Evolutionary conservation across 1,140 invertebrate species (phyloP).

Genomic region (Halictus rubicundus): DNA sequence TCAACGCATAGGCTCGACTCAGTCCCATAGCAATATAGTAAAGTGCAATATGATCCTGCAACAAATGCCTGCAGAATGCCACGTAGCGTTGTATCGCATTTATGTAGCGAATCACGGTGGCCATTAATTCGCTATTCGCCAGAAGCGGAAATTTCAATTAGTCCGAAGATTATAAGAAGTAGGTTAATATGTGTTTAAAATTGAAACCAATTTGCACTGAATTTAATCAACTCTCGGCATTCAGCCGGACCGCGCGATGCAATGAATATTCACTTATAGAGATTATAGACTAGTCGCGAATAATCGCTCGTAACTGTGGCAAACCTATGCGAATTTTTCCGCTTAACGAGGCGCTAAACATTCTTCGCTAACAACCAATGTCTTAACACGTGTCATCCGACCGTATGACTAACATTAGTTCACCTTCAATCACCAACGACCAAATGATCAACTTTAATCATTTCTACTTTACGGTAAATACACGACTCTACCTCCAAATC

Average conservation of each 20-base stretch:
- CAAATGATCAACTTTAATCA: too few species aligned
- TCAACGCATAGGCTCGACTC: too few species aligned
- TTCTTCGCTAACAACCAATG: too few species aligned
- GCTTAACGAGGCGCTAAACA: too few species aligned
- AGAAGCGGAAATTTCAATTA: constrained; percentile 44
- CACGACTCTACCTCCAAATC: too few species aligned
- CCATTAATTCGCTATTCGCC: constrained; percentile 17
- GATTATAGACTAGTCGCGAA: neutral
- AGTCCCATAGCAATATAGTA: too few species aligned
- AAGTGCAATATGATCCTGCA: neutral
- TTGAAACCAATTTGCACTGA: constrained; percentile 38
- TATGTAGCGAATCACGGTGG: constrained; percentile 16
- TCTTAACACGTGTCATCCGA: too few species aligned
- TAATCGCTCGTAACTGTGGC: neutral
- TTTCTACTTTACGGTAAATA: too few species aligned
- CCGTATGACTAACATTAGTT: too few species aligned
- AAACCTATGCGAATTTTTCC: too few species aligned
- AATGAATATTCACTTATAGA: constrained; percentile 6
- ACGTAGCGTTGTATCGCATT: neutral
- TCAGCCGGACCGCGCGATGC: neutral
- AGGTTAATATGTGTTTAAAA: constrained; percentile 46
- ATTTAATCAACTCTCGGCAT: constrained; percentile 36
- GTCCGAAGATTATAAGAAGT: constrained; percentile 41
- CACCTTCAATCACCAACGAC: too few species aligned
- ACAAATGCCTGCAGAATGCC: neutral